Conservation (phyloP, 2,888 invertebrate genomes). For the Selenia dentaria region DNA sequence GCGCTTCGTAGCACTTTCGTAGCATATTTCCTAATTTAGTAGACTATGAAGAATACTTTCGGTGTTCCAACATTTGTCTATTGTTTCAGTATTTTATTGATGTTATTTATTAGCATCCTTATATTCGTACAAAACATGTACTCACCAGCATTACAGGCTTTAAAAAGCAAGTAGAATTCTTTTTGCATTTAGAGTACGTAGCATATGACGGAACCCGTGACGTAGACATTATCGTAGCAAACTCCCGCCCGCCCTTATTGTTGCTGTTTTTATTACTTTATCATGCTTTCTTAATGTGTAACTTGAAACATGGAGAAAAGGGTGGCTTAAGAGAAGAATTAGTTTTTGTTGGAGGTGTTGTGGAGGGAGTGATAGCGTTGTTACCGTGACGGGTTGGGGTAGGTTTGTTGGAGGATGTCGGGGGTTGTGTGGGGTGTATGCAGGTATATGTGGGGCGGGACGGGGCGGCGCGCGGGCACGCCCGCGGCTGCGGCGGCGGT, state of each 20-base stretch:
- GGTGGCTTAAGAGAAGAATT: not conserved
- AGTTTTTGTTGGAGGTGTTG: not conserved
- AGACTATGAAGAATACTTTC: constrained; percentile 12
- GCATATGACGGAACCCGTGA: constrained; percentile 25
- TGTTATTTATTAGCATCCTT: too few species aligned
- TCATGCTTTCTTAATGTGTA: not conserved
- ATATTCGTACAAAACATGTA: too few species aligned
- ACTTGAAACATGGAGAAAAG: not conserved
- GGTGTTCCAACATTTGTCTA: too few species aligned
- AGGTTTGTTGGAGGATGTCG: constrained; percentile 24
- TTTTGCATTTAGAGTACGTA: too few species aligned
- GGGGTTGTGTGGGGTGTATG: constrained; percentile 34
- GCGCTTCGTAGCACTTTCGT: constrained; percentile 27
- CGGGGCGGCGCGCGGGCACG: constrained; percentile 39
- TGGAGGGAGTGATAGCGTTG: too few species aligned
- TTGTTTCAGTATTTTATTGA: not conserved
- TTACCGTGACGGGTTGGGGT: constrained; percentile 39
- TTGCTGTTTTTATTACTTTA: not conserved
- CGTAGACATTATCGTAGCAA: constrained; percentile 20
- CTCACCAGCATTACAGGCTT: too few species aligned
- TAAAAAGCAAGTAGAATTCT: too few species aligned
- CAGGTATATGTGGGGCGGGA: constrained; percentile 29
- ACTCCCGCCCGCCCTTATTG: constrained; percentile 1
- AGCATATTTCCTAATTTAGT: constrained; percentile 18
- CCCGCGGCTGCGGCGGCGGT: constrained; percentile 38